Evolutionary conservation across 2,113 vertebrate genomes (phyloP).

Genomic region (Mustelus asterias): DNA sequence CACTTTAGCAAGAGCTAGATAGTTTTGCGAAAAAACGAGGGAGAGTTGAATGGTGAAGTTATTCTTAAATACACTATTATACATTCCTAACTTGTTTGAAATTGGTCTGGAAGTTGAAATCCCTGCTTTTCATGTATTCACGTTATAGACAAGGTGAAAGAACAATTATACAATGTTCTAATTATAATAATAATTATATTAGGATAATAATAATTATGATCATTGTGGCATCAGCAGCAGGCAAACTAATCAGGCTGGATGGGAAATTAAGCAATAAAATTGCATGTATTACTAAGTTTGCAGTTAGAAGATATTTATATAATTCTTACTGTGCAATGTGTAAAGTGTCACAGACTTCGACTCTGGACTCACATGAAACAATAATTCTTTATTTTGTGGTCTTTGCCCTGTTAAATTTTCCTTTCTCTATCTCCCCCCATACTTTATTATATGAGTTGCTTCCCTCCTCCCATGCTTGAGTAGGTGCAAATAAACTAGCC

Average conservation of each 20-base stretch:
- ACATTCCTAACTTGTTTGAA: background rate
- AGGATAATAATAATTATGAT: background rate
- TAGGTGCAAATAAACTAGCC: no score
- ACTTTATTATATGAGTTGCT: no score
- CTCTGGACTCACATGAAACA: no score
- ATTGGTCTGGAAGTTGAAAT: background rate
- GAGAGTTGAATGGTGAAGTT: background rate
- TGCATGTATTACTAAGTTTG: background rate
- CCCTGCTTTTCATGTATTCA: background rate
- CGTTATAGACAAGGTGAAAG: background rate
- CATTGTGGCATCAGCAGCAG: background rate
- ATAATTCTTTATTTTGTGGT: no score
- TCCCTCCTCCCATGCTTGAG: no score
- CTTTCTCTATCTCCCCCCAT: no score
- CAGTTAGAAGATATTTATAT: background rate
- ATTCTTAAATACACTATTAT: background rate
- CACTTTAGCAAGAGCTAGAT: background rate
- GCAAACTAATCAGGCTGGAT: background rate
- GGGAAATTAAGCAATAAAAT: background rate
- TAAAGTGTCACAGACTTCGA: background rate
- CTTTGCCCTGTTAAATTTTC: no score
- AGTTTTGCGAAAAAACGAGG: background rate
- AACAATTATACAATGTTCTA: background rate
- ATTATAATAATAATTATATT: background rate
- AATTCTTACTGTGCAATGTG: background rate